Conservation (phyloP, 2,888 invertebrate species). For the Strigamia transsilvanica region DNA sequence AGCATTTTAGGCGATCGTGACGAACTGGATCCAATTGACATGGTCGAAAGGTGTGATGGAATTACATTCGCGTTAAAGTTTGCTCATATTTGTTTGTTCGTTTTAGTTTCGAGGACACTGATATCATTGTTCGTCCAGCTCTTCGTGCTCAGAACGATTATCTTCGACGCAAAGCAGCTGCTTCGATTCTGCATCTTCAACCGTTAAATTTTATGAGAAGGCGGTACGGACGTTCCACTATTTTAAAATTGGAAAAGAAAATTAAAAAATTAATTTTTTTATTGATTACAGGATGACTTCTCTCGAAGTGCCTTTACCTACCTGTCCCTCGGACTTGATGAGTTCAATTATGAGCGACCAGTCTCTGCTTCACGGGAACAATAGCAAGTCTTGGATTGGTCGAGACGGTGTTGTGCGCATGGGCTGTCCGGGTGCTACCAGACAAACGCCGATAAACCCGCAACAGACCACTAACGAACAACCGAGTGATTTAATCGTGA, state of each 20-base stretch:
- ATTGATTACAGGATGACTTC: neutral
- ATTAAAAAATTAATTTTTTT: neutral
- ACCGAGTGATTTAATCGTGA: neutral
- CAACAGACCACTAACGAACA: neutral
- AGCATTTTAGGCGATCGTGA: constrained; percentile 75
- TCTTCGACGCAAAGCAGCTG: neutral
- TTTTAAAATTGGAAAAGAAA: too few species aligned
- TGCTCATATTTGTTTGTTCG: neutral
- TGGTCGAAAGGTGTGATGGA: constrained; percentile 58
- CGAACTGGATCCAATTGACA: constrained; percentile 75
- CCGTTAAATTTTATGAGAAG: neutral
- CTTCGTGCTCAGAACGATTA: neutral
- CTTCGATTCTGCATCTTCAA: neutral
- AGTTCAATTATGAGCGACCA: neutral
- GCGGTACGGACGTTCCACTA: too few species aligned
- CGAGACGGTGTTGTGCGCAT: neutral
- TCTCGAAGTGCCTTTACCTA: neutral
- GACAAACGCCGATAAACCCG: neutral
- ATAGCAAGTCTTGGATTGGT: neutral
- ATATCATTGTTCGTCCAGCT: neutral
- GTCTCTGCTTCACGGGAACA: neutral
- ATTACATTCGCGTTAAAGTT: neutral
- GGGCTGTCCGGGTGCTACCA: neutral
- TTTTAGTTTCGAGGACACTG: neutral
- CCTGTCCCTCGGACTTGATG: neutral